Conservation (phyloP, 2,797 vertebrate genomes). For the Alauda arvensis region DNA sequence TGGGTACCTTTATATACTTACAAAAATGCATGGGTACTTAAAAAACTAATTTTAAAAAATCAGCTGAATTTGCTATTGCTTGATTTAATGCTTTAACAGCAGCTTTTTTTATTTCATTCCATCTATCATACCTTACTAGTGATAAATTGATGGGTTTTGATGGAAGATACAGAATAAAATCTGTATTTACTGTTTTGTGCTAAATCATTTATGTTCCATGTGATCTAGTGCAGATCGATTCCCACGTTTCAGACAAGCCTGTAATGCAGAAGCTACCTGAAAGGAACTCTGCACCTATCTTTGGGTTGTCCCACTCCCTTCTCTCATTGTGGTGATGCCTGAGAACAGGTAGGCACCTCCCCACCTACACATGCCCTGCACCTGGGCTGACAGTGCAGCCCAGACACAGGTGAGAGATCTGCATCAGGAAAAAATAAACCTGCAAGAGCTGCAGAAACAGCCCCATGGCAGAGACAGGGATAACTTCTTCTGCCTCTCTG, state of each 20-base stretch:
- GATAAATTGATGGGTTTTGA: not conserved
- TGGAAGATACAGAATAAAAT: not conserved
- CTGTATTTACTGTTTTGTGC: not conserved
- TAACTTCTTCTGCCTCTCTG: not conserved
- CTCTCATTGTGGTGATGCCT: not conserved
- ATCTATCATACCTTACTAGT: not conserved
- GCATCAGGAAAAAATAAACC: not conserved
- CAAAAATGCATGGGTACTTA: not conserved
- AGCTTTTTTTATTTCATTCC: not conserved
- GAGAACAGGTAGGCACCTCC: not conserved
- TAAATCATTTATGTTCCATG: not conserved
- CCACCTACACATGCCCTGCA: not conserved
- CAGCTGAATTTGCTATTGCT: not conserved
- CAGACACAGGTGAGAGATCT: not conserved
- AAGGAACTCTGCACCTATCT: not conserved
- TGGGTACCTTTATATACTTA: not conserved
- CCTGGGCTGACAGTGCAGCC: not conserved
- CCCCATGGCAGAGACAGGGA: not conserved
- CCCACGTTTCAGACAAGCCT: not conserved
- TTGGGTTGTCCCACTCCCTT: not conserved
- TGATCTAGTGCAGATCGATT: not conserved
- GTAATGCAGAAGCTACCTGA: accelerated
- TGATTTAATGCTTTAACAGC: not conserved
- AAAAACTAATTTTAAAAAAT: not conserved
- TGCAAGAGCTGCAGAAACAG: not conserved